These are phyloP conservation scores for Lasiommata megera DNA, from an alignment of 2,888 invertebrate genomes.

Conservation along the genomic window DNA sequence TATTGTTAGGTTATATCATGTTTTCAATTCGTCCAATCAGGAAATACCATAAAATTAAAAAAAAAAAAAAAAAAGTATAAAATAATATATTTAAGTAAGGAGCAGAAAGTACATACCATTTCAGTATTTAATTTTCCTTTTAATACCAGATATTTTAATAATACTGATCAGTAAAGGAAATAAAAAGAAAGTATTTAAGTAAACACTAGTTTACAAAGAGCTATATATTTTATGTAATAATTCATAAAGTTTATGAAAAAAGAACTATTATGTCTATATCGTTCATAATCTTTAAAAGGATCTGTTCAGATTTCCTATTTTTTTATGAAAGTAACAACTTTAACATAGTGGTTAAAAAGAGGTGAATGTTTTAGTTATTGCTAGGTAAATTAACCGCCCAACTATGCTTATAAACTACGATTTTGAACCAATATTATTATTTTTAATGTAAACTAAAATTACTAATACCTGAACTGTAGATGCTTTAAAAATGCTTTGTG, in stretches of 20 bases:
- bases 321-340: not conserved
- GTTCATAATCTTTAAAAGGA: not conserved
- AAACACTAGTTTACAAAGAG: too few species aligned
- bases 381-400: not conserved
- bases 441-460: slow-evolving; percentile 9
- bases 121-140: slow-evolving; percentile 28
- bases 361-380: not conserved
- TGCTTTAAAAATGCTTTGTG: slow-evolving; percentile 50
- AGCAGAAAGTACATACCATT: slow-evolving; percentile 25
- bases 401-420: not conserved
- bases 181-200: not conserved
- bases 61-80: not conserved
- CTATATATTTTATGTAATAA: too few species aligned
- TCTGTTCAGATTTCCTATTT: not conserved
- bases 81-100: too few species aligned
- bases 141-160: not conserved
- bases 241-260: too few species aligned
- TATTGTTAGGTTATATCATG: too few species aligned
- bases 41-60: too few species aligned
- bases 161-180: not conserved
- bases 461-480: slow-evolving; percentile 28
- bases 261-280: too few species aligned
- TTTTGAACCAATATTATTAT: not conserved
- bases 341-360: not conserved
- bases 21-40: slow-evolving; percentile 3